phyloP scores from a whole-genome alignment of 2,797 vertebrate genomes.

The Sandelia bainsii region DNA sequence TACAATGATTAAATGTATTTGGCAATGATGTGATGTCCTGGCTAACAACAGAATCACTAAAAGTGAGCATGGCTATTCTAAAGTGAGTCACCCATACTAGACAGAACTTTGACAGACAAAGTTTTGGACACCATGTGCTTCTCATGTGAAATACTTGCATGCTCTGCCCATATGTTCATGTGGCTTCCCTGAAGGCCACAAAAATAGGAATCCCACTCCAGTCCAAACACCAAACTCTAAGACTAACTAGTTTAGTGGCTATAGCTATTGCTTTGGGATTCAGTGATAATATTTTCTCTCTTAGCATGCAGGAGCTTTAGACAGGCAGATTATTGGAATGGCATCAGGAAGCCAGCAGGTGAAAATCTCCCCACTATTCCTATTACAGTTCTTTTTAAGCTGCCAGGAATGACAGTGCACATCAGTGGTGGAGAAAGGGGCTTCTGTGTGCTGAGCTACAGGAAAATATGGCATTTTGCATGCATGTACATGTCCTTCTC shows the following conservation, averaged over 20 bases:
- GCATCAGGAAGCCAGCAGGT: slow-evolving; percentile 57
- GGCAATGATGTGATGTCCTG: neutral
- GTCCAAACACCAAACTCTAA: neutral
- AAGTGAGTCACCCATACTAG: slow-evolving; percentile 33
- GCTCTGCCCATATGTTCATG: slow-evolving; percentile 4
- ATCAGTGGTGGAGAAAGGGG: slow-evolving; percentile 2
- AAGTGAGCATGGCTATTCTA: slow-evolving; percentile 9
- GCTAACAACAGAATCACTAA: slow-evolving; percentile 25
- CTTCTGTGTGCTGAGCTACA: slow-evolving; percentile 8
- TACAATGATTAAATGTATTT: slow-evolving; percentile 18
- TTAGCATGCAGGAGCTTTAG: slow-evolving; percentile 19
- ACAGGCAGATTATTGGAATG: slow-evolving; percentile 50
- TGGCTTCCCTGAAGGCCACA: slow-evolving; percentile 3
- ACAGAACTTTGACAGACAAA: slow-evolving; percentile 13
- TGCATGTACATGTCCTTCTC: slow-evolving; percentile 1
- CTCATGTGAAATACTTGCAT: slow-evolving; percentile 12
- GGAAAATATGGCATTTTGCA: slow-evolving; percentile 20
- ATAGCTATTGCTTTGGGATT: slow-evolving; percentile 27
- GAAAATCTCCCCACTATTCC: slow-evolving; percentile 52
- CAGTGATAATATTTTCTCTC: slow-evolving; percentile 18
- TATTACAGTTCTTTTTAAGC: slow-evolving; percentile 45
- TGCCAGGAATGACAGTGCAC: slow-evolving; percentile 26
- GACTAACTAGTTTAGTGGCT: slow-evolving; percentile 20
- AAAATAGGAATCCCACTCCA: neutral
- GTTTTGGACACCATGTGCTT: neutral